Evolutionary conservation across 2,113 vertebrate genomes (phyloP).

Genomic region (Acanthisitta chloris): DNA sequence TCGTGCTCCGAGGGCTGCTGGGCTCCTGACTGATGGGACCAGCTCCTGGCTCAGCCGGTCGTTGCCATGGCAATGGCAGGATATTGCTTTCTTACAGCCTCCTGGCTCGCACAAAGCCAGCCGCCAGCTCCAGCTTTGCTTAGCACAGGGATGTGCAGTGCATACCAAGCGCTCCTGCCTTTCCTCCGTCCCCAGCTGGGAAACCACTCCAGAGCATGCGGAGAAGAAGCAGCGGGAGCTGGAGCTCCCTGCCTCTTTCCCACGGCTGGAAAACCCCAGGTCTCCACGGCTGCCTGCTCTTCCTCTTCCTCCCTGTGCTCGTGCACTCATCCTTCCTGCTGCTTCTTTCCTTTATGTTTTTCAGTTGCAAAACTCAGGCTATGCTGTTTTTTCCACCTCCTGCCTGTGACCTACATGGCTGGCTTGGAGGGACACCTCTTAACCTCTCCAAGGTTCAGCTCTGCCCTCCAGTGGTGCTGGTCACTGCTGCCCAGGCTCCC

Average conservation of each 20-base stretch:
- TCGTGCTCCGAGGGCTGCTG: background rate
- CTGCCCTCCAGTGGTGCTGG: rapidly evolving
- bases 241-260: slow-evolving; percentile 11
- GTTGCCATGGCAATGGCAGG: slow-evolving; percentile 72
- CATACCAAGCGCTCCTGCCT: slow-evolving; percentile 70
- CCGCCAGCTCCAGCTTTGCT: slow-evolving; percentile 67
- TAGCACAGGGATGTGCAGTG: slow-evolving; percentile 46
- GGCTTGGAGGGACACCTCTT: background rate
- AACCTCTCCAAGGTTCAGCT: background rate
- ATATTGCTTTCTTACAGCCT: slow-evolving; percentile 74
- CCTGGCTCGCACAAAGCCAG: slow-evolving; percentile 66
- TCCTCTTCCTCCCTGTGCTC: background rate
- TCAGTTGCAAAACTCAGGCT: background rate
- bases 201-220: background rate
- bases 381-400: background rate
- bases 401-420: background rate
- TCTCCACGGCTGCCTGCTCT: background rate
- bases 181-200: background rate
- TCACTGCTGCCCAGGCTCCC: background rate
- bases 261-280: background rate
- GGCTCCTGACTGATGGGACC: background rate
- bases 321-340: rapidly evolving
- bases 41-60: slow-evolving; percentile 20
- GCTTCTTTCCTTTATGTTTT: background rate
- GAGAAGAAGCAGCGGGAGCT: background rate